Evolutionary conservation across 1,140 invertebrate genomes (phyloP), one percentile per base, ranked within the genome.

Genomic region (Tetramorium alpestre): DNA sequence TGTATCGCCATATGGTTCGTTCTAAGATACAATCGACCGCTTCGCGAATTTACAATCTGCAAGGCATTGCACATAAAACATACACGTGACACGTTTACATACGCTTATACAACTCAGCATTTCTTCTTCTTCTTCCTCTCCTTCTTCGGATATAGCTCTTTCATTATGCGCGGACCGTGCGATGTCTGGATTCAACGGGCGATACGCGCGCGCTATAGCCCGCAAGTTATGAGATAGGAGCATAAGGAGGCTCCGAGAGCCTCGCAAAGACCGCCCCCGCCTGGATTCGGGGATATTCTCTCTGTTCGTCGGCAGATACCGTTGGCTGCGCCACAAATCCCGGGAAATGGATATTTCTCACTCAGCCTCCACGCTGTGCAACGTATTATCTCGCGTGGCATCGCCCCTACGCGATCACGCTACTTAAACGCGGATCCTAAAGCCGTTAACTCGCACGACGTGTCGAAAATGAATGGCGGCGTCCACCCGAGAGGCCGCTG

Each of bases 251-350:
- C 33, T 33, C n/a, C 72, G n/a, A 60, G 33, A 41, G 18, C 7
- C 64, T 49, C 33, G 54, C 49, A 3, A 49, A 28, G 33, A 33
- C 47, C 62, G 47, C 47, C 77, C 58, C 22, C 51, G 18, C 58
- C 2, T 44, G 65, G 69, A 82, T 82, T 82, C 80, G 80, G 51
- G 56, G n/a, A 58, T 60, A 56, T 41, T 82, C 77, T 49, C 25
- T 73, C 25, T n/a, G 22, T 38, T 56, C 38, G 3, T 25, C 38
- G 41, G 67, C 11, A 33, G 54, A 84, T 84, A 84, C 80, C 80
- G 80, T 84, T 84, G 69, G 54, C 25, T 22, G 80, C 60, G 80
- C 69, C 69, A 84, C 25, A 84, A 84, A 84, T 84, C 13, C 80
- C 56, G 28, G 44, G 25, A 84, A 75, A 73, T 44, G 69, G 80